Evolutionary conservation across 2,888 invertebrate genomes (phyloP), one percentile per base, ranked within the genome.

Genomic region (Eilema caniola): DNA sequence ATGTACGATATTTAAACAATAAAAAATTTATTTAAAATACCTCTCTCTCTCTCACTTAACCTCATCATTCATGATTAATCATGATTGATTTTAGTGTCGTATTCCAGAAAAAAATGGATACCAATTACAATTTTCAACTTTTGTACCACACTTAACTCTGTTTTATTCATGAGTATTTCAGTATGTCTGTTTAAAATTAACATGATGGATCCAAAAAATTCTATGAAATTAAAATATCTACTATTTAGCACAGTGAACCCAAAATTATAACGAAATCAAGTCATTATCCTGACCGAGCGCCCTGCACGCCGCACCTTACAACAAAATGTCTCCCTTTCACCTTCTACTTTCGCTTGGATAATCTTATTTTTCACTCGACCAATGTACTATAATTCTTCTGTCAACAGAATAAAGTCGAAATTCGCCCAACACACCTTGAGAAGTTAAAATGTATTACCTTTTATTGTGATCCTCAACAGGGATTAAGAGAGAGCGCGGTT

Each of bases 381-480:
- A 89, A 85, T 79, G 84, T 76, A 89, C 85, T 90, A 80, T 90
- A 85, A 87, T 83, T 88, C 83, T 83, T 90, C 82, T 67, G 2
- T 73, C 70, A 74, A 77, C n/a, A 72, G 66, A 81, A 88, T 91
- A 94, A 87, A 87, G 90, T 84, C 79, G 75, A 88, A 86, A 89
- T 84, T 92, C 76, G 82, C 69, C 60, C 68, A 85, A 74, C 86
- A 80, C 79, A 77, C 72, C 73, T 67, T 75, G 81, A 82, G 84
- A 90, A 94, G 92, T 93, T 94, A 92, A 94, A 95, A 95, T 95
- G 94, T 95, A 94, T 94, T 95, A 95, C 95, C 95, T 95, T 95
- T 95, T 95, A 95, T 95, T 95, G 95, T 95, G 94, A 94, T 94
- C 95, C 93, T 93, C 93, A 94, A 93, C 94, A 92, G 92, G 95